Base-by-base conservation (phyloP, 2,888 invertebrate genomes). In the Timema podura region DNA sequence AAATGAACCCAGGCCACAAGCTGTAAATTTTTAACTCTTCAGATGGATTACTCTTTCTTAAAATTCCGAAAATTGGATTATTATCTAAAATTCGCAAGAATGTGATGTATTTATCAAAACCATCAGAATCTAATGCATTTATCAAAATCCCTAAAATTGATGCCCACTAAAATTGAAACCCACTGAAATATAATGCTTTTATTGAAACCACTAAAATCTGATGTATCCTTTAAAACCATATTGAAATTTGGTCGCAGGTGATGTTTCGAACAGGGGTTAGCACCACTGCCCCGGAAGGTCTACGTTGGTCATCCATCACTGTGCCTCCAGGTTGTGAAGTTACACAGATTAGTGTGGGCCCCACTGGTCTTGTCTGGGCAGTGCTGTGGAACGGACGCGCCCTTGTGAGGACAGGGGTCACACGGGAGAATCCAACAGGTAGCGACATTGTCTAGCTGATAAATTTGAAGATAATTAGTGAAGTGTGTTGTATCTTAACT, bases 311-410 rank as follows among this genome's bases (percentile, higher is more conserved):
- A 30, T 88, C 89, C 72, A 85, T 96, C 65, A 86, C 88, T 74
- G 88, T 92, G 68, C 89, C 91, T 64, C 86, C 88, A 49, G 91
- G 91, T 70, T 87, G 89, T 82, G 95, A 95, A 83, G 89, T 95
- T 8, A 89, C 88, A 78, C 93, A 93, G 81, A 87, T 96, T 66
- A 91, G 91, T 78, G 91, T 95, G 44, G 95, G 96, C 0, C 87
- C 93, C 3, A 89, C 91, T 8, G 96, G 95, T 0, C 83, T 93
- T 69, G 91, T 95, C 0, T 96, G 96, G 95, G 91, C 92, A 10
- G 85, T 93, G 51, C 86, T 95, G 5, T 90, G 92, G 86, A 90
- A 91, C 78, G 96, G 96, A 0, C 86, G 90, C 75, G 91, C 90
- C 45, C 84, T 96, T 64, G 90, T 95, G 67, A 87, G 96, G 73